Base-by-base conservation (phyloP, 1,140 invertebrate species). In the Pollicipes pollicipes region DNA sequence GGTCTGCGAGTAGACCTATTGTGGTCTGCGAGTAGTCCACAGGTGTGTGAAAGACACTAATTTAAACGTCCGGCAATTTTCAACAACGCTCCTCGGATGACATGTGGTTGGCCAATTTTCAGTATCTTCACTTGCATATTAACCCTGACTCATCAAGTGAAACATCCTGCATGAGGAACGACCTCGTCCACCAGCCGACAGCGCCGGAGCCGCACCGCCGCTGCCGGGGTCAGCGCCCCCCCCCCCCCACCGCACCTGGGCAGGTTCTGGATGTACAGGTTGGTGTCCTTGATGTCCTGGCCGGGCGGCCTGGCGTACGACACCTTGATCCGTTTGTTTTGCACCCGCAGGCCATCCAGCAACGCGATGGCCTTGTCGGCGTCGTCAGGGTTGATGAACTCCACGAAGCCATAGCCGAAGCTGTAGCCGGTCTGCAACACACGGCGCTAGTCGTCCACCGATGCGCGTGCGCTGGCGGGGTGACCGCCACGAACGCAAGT, bases 401-500 rank as follows among this genome's bases (percentile, higher is more conserved):
- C 95, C 27, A 97, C 93, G 83, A 97, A 97, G 28, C 93, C 94
- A 81, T 95, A 97, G 26, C 95, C 94, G 80, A 92, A 97, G 80
- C 91, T 95, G 80, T 97, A 97, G 30, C 91, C 91, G 80, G 92
- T 94, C 84, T 91, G 81, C 84, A 81, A 75, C 13, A 21, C 45
- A 58, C 2, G 24, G 45, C 17, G 21, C 2, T 21, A 13, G 45
- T 35, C 16, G 4, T 35, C 4, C 4, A 35, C 4, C 10, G 45
- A 17, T 17, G 6, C 21, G 45, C 6, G 6, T 58, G 45, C 45
- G 2, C 13, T 58, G 4, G 32, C 4, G 32, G 32, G 4, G 4
- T 35, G 4, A 35, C 32, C 4, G 32, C 32, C 4, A 35, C 32
- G 32, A 35, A 35, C 32, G 32, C 4, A 35, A 35, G 17, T 21